phyloP scores from a whole-genome alignment of 2,888 invertebrate species.

The Disparrhopalites patrizii region DNA sequence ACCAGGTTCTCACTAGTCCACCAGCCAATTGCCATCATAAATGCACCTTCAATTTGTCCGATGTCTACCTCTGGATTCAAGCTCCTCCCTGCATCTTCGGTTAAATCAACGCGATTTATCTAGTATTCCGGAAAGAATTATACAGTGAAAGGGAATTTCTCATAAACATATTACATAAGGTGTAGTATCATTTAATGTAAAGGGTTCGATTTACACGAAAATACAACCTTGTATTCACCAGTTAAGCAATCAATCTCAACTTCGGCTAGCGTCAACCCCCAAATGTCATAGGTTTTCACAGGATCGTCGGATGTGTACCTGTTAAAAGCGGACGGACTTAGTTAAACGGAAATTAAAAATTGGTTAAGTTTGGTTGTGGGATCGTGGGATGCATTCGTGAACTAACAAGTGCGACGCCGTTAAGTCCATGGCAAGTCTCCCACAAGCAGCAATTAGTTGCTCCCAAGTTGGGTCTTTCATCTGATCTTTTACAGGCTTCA shows the following conservation, averaged over 20 bases:
- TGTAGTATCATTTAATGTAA: neutral
- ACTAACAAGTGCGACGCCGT: conserved; percentile 56
- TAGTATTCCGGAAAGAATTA: neutral
- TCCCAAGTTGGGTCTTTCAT: conserved; percentile 50
- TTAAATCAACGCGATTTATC: conserved; percentile 42
- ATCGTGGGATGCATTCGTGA: too few relatives aligned
- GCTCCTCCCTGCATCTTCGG: conserved; percentile 49
- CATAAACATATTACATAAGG: too few relatives aligned
- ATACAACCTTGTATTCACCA: conserved; percentile 18
- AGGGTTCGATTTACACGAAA: neutral
- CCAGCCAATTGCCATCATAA: conserved; percentile 69
- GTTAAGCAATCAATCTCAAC: conserved; percentile 61
- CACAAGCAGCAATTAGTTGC: conserved; percentile 50
- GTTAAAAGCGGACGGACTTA: too few relatives aligned
- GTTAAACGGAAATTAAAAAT: neutral
- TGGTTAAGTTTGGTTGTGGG: too few relatives aligned
- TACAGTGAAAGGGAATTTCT: too few relatives aligned
- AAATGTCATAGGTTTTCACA: conserved; percentile 50
- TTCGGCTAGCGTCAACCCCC: conserved; percentile 51
- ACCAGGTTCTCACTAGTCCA: conserved; percentile 70
- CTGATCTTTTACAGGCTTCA: conserved; percentile 51
- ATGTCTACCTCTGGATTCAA: conserved; percentile 51
- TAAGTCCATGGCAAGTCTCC: conserved; percentile 50
- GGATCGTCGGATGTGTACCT: conserved; percentile 39
- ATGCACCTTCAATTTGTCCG: conserved; percentile 62